Evolutionary conservation across 1,140 invertebrate species (phyloP).

Genomic region (Drosophila ironensis): DNA sequence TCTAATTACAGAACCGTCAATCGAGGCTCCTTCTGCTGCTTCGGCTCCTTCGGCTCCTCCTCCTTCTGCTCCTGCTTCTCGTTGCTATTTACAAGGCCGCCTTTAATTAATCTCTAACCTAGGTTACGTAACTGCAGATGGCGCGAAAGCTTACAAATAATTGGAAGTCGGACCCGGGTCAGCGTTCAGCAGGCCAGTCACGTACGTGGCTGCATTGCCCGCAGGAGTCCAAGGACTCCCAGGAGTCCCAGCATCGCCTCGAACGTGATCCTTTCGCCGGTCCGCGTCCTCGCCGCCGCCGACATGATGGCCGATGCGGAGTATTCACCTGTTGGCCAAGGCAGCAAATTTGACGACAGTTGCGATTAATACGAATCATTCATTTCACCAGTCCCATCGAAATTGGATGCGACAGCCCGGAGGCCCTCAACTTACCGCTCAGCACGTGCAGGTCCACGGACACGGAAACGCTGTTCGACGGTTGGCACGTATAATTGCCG

Average conservation of each 20-base stretch:
- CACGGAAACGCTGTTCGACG: slow-evolving; percentile 78
- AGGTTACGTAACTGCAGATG: slow-evolving; percentile 74
- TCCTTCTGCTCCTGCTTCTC: background rate
- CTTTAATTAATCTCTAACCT: slow-evolving; percentile 80
- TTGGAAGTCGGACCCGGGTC: slow-evolving; percentile 53
- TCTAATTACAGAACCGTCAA: slow-evolving; percentile 64
- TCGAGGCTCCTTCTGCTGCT: slow-evolving; percentile 7
- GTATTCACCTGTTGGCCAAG: slow-evolving; percentile 81
- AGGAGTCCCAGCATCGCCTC: slow-evolving; percentile 40
- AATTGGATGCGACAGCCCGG: background rate
- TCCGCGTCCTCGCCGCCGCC: slow-evolving; percentile 35
- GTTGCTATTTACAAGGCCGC: slow-evolving; percentile 65
- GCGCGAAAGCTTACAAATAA: slow-evolving; percentile 75
- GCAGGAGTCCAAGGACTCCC: slow-evolving; percentile 33
- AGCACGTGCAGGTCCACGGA: slow-evolving; percentile 80
- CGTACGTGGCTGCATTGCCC: slow-evolving; percentile 57
- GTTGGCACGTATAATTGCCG: slow-evolving; percentile 81
- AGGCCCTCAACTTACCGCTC: slow-evolving; percentile 66
- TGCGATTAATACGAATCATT: slow-evolving; percentile 78
- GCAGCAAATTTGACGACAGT: slow-evolving; percentile 45
- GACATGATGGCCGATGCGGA: slow-evolving; percentile 82
- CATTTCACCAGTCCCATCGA: slow-evolving; percentile 35
- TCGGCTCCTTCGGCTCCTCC: background rate
- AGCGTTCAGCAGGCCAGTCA: slow-evolving; percentile 68
- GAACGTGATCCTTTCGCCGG: slow-evolving; percentile 43